Conservation (phyloP, 2,797 vertebrate species). For the Coccyzus lansbergi region DNA sequence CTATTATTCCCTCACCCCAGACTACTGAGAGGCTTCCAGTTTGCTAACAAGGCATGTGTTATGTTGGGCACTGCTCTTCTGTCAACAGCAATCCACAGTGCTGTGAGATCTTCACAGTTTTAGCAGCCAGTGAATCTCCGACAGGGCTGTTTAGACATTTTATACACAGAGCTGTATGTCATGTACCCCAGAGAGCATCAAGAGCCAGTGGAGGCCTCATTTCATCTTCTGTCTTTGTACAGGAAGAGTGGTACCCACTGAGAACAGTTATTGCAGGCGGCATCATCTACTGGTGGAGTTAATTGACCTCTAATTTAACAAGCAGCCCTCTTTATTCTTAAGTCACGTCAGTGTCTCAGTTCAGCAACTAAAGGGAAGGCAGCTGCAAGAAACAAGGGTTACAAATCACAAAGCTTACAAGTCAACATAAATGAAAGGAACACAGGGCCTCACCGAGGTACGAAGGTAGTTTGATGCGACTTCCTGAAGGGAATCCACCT, state of each 20-base stretch:
- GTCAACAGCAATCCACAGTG: constrained; percentile 65
- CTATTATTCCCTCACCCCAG: constrained; percentile 69
- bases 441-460: neutral
- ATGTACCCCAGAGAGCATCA: constrained; percentile 19
- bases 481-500: neutral
- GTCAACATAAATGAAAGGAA: neutral
- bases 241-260: constrained; percentile 43
- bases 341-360: neutral
- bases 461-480: neutral
- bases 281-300: constrained; percentile 38
- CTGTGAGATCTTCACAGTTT: constrained; percentile 60
- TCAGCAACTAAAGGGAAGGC: neutral
- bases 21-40: constrained; percentile 67
- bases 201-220: constrained; percentile 6
- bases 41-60: constrained; percentile 71
- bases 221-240: neutral
- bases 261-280: constrained; percentile 15
- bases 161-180: constrained; percentile 37
- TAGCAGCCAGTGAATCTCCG: constrained; percentile 56
- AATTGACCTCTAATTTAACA: constrained; percentile 57
- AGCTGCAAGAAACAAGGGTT: neutral
- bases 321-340: constrained; percentile 38
- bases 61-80: constrained; percentile 64
- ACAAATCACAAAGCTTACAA: neutral
- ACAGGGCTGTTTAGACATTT: constrained; percentile 65